Evolutionary conservation across 2,888 invertebrate species (phyloP), one percentile per base, ranked within the genome.

Genomic region (Drosophila barbarae): DNA sequence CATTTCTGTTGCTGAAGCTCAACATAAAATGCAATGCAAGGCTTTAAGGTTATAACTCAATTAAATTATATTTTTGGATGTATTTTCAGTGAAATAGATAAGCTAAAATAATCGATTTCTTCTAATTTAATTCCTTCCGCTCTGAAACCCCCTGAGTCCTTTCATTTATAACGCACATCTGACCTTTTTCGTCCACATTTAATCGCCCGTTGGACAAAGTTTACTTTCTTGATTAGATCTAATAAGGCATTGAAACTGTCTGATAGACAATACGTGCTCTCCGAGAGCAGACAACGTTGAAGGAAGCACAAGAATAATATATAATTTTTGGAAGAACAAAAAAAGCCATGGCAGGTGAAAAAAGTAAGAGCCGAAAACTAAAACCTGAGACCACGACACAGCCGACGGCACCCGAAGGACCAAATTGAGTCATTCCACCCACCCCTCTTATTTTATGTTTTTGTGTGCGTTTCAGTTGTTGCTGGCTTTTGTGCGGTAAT

Each of bases 221-320:
- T 59, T 46, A 36, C 18, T 18, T 44, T 36, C 59, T 58, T 59
- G 36, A 44, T 44, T 36, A 59, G 57, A 58, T 23, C 58, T 44
- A 59, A 58, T 68, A 58, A 47, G 71, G 57, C 57, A 63, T 52
- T 57, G 46, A 53, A 74, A 52, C 36, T 59, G 46, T 47, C 71
- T 79, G 67, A 75, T 75, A 71, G 61, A 26, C 34, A 50, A 18
- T 54, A 75, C 74, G 74, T 79, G 79, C 59, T 72, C 18, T 56
- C 13, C 1, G 18, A 3, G 18, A 32, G 13, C 46, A 47, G 46
- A 13, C 30, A 46, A 46, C 46, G 12, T 18, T 18, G 5, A 30
- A 18, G n/a, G 18, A 9, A 42, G 9, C 5, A 13, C 30, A 46
- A 21, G 9, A 13, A 32, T 47, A 47, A 32, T 47, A 32, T 47